phyloP scores from a whole-genome alignment of 64 coral and sea anemone species.

The Stichodactyla mertensii region DNA sequence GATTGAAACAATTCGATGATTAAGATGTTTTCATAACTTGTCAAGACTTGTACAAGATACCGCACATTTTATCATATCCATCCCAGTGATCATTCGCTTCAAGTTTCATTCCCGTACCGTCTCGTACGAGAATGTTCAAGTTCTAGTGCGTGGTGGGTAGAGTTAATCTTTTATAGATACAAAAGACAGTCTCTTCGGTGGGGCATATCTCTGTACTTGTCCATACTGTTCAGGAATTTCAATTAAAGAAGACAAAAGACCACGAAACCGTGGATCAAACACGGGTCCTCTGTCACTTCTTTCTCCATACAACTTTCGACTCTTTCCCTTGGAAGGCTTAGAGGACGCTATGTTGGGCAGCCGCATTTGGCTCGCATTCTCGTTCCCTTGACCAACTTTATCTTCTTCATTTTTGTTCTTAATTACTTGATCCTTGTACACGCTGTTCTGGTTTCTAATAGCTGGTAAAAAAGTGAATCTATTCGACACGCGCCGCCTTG shows the following conservation, averaged over 20 bases:
- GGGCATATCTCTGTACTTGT: constrained; percentile 42
- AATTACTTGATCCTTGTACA: background rate
- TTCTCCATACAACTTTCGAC: background rate
- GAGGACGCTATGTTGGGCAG: background rate
- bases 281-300: constrained; percentile 17
- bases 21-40: too few relatives aligned
- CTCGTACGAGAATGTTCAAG: too few relatives aligned
- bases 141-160: background rate
- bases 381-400: background rate
- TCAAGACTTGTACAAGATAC: too few relatives aligned
- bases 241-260: constrained; percentile 41
- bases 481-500: background rate
- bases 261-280: constrained; percentile 36
- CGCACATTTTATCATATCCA: too few relatives aligned
- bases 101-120: too few relatives aligned
- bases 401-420: background rate
- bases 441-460: background rate
- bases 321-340: background rate
- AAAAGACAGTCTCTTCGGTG: constrained; percentile 23
- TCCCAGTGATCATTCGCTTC: too few relatives aligned
- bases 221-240: constrained; percentile 15
- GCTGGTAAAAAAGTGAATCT: background rate
- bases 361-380: background rate
- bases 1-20: too few relatives aligned
- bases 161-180: background rate